Evolutionary conservation across 2,113 vertebrate genomes (phyloP).

Genomic region (Bombycilla garrulus): DNA sequence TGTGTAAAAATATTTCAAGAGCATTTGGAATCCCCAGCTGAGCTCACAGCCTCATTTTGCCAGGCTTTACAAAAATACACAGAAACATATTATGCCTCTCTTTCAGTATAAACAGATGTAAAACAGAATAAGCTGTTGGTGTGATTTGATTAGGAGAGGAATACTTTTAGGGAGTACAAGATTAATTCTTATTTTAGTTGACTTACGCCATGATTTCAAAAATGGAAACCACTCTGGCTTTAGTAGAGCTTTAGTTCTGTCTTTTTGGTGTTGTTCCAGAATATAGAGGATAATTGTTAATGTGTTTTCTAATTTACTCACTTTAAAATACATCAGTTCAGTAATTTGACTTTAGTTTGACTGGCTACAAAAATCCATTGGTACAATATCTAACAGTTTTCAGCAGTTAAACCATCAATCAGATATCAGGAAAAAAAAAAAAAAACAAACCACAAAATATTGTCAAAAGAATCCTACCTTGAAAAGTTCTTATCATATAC

Average conservation of each 20-base stretch:
- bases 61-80: background rate
- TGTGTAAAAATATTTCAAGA: background rate
- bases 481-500: background rate
- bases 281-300: background rate
- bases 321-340: background rate
- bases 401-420: background rate
- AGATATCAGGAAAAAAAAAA: background rate
- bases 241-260: background rate
- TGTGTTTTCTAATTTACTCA: background rate
- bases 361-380: background rate
- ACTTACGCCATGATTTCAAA: background rate
- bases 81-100: background rate
- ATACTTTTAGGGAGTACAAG: background rate
- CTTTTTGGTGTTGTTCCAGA: background rate
- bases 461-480: background rate
- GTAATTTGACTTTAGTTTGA: background rate
- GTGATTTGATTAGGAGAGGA: background rate
- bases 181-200: background rate
- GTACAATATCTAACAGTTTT: background rate
- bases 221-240: background rate
- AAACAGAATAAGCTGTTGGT: background rate
- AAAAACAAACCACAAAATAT: accelerated
- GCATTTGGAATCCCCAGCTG: background rate
- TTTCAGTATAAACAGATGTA: background rate
- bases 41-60: background rate